Conservation (phyloP, 2,113 vertebrate genomes). For the Toxostoma redivivum region DNA sequence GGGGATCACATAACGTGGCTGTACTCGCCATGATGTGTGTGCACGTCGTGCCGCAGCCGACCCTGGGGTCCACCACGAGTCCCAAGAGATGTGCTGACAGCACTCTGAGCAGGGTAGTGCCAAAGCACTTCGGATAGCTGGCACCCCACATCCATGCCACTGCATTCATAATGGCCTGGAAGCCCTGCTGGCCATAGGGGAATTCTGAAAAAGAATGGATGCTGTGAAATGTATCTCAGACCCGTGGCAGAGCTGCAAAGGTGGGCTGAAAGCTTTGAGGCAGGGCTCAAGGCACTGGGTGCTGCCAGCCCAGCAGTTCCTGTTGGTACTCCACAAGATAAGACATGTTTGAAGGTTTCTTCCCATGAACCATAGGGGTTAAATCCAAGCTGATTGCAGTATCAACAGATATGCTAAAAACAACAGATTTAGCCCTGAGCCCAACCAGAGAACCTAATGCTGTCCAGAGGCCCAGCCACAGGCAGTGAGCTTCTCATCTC, state of each 20-base stretch:
- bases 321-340: fast-evolving
- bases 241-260: not conserved
- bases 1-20: fast-evolving
- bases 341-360: not conserved
- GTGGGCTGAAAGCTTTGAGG: not conserved
- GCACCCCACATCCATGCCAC: fast-evolving
- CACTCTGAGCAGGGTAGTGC: not conserved
- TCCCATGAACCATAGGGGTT: not conserved
- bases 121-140: not conserved
- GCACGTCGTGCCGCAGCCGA: fast-evolving
- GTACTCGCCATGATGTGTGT: fast-evolving
- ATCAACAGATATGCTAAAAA: not conserved
- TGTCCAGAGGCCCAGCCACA: not conserved
- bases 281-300: not conserved
- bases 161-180: not conserved
- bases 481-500: not conserved
- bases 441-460: not conserved
- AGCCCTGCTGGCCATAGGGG: not conserved
- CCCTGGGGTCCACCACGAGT: fast-evolving
- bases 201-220: not conserved
- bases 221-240: not conserved
- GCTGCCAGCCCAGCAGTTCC: not conserved
- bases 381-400: not conserved
- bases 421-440: not conserved
- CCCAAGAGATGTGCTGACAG: not conserved